Evolutionary conservation across 2,888 invertebrate species (phyloP).

Genomic region (Clitarchus hookeri): DNA sequence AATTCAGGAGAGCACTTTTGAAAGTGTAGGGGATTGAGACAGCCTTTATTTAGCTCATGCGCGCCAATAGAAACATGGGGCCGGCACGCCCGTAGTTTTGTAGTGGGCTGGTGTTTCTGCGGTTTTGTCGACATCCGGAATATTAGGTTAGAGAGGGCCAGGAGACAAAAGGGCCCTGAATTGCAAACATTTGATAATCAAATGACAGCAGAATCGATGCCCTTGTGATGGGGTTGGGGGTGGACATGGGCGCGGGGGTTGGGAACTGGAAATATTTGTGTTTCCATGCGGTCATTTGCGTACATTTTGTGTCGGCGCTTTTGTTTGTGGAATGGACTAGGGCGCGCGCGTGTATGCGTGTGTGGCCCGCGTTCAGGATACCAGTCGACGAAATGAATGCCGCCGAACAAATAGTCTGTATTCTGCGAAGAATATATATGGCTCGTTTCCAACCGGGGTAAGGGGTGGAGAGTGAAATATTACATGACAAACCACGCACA

Average conservation of each 20-base stretch:
- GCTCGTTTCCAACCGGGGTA: neutral
- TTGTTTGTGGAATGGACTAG: conserved; percentile 7
- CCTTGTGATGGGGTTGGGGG: neutral
- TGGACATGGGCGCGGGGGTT: neutral
- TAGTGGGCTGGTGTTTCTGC: neutral
- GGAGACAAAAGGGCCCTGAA: neutral
- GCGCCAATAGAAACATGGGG: neutral
- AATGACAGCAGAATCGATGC: conserved; percentile 14
- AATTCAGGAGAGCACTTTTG: no score
- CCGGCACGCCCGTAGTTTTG: neutral
- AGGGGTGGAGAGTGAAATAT: conserved; percentile 7
- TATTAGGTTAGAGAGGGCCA: neutral
- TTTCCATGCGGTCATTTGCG: conserved; percentile 10
- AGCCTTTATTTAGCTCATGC: neutral
- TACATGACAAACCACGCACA: neutral
- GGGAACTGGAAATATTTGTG: conserved; percentile 2
- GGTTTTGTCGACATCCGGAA: neutral
- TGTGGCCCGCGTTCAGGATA: neutral
- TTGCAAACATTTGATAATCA: conserved; percentile 14
- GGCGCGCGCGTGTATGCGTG: neutral
- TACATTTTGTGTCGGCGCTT: neutral
- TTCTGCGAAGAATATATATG: conserved; percentile 9
- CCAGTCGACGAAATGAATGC: conserved; percentile 14
- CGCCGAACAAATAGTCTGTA: neutral
- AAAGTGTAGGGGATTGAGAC: no score